Base-by-base conservation (phyloP, 2,888 invertebrate genomes). In the Eledona agricola region DNA sequence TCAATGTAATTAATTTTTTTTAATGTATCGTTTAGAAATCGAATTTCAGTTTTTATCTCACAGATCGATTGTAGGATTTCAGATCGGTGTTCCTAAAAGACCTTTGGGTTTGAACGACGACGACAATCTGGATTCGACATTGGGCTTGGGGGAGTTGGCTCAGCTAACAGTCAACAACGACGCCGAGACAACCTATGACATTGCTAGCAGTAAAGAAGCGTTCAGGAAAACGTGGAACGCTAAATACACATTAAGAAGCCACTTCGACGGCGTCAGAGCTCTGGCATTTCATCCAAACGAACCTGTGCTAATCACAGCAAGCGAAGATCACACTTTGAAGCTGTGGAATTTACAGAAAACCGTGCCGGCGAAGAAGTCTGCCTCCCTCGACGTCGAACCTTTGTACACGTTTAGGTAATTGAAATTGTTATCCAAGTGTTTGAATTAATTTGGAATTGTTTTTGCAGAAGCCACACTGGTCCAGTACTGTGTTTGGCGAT, bases 321-420 rank as follows among this genome's bases (percentile, higher is more conserved):
- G 96, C 50, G 99, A 99, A 78, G 99, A 99, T 81, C 96, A 97
- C 77, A 98, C 98, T 35, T 83, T 99, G 26, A 99, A 99, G 79
- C 80, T 99, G 73, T 99, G 99, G 99, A 99, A 99, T 83, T 82
- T 99, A 64, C 96, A 96, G 77, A 96, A 96, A 80, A 96, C 96
- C 43, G 94, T 96, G 65, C 95, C 95, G 64, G 94, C 96, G 55
- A 97, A 97, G 83, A 96, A 96, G 84, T 92, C 93, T 10, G 91
- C 94, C 63, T 95, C 95, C 43, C 81, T 96, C 60, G 99, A 99
- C 77, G 95, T 99, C 58, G 99, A 99, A 80, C 99, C 99, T 40
- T 83, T 98, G 53, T 98, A 99, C 78, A 99, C 99, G 63, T 99
- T 99, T 83, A 71, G 76, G 42, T 23, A 47, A 4, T 25, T 16